Base-by-base conservation (phyloP, 1,140 invertebrate species). In the Nylanderia fulva region DNA sequence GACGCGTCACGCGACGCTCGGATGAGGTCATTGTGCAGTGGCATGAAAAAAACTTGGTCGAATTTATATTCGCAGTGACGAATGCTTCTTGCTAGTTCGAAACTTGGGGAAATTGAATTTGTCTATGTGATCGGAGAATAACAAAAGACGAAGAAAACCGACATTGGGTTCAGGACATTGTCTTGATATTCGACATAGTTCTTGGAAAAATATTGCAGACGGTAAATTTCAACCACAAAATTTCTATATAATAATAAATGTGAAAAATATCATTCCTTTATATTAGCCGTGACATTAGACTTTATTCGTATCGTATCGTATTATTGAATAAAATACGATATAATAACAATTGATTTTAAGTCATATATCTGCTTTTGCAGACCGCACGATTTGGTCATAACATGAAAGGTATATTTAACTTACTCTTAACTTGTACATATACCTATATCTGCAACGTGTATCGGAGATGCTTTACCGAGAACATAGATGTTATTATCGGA, bases 1-100 rank as follows among this genome's bases (percentile, higher is more conserved):
- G 88, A 90, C 85, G 45, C 42, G 80, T 85, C 87, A 86, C 64
- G 58, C 84, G 71, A 63, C 80, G 79, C 18, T 33, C 60, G 76
- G 85, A 90, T 80, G 88, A 87, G 85, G 87, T 90, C 88, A 89
- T 89, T 87, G 88, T 85, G 85, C 77, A 58, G 64, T 29, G 56
- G 54, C 27, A 42, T 29, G 39, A 82, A 84, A 90, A 79, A 89
- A 90, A 87, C 69, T 83, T 83, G 29, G 61, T 60, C 71, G 68
- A 86, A 90, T 90, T 89, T 89, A 74, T 83, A 79, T 87, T 85
- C 56, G 15, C 71, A 77, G 88, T 85, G 88, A 90, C 88, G 85
- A 87, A 87, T 87, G 84, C 69, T 86, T 75, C 80, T 56, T 72
- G 72, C 63, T 77, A 56, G 24, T 45, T 69, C 75, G 76, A 42